Conservation (phyloP, 2,797 vertebrate species). For the Spatula clypeata region DNA sequence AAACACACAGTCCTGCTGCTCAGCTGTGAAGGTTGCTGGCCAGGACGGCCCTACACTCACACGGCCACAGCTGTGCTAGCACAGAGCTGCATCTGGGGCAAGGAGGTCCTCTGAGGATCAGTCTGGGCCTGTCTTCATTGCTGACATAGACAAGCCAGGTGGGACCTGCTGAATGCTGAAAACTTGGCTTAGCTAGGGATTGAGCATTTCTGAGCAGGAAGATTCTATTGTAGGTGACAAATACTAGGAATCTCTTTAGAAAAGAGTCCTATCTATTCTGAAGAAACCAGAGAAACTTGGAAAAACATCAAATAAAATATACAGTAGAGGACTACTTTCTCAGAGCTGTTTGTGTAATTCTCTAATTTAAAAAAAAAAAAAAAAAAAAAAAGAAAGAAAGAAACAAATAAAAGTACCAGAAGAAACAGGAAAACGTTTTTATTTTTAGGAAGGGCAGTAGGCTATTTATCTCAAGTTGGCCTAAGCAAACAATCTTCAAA, state of each 20-base stretch:
- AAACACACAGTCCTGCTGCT: fast-evolving
- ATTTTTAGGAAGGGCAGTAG: slow-evolving; percentile 58
- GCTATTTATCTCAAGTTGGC: slow-evolving; percentile 43
- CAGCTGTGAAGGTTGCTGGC: not conserved
- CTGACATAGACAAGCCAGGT: not conserved
- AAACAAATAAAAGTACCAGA: slow-evolving; percentile 12
- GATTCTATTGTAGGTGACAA: not conserved
- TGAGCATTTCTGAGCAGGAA: not conserved
- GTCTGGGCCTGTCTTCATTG: not conserved
- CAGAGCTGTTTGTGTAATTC: not conserved
- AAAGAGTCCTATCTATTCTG: not conserved
- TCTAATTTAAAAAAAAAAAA: not conserved
- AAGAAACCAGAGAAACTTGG: not conserved
- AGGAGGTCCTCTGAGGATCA: not conserved
- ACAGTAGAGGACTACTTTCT: not conserved
- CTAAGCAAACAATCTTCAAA: slow-evolving; percentile 60
- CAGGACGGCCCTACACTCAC: not conserved
- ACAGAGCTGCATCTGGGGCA: not conserved
- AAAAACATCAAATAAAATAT: not conserved
- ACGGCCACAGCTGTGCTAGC: not conserved
- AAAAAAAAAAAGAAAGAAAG: no score
- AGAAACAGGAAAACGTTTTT: slow-evolving; percentile 39
- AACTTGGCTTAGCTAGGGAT: not conserved
- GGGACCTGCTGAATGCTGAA: not conserved
- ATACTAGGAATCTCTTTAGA: not conserved